Base-by-base conservation (phyloP, 2,888 invertebrate genomes). In the Hedychridium roseum region DNA sequence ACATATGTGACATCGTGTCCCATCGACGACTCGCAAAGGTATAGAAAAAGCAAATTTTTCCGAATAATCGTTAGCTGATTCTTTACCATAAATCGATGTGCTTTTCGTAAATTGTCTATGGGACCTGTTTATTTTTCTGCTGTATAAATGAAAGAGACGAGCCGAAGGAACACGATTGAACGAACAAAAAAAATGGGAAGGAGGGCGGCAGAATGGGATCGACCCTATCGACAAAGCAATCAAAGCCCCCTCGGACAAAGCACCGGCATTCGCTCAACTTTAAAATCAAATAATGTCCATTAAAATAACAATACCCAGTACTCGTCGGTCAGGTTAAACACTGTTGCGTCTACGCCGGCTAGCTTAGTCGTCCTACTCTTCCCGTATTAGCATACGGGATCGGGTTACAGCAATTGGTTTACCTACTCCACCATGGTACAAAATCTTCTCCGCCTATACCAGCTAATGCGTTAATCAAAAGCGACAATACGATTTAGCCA, bases 241-340 rank as follows among this genome's bases (percentile, higher is more conserved):
- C 77, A 76, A 71, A 77, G 73, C 68, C 69, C 70, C 71, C 70
- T 71, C 69, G 70, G 68, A 67, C 68, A 67, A 70, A 64, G 68
- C 66, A 64, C 68, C 56, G 70, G 74, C 73, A 76, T 77, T 76
- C 74, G 73, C 71, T 73, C 73, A 75, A 77, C 75, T 78, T 78
- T 77, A 78, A 78, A 78, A 78, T 78, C 77, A 68, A 78, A 77
- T 78, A 75, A 76, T 70, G 69, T 70, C 78, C 68, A 78, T 78
- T 78, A 78, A 78, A 78, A 78, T 78, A 77, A 78, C 78, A 78
- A 78, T 78, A 71, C 74, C 67, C 68, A 60, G 63, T 50, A 52
- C 60, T 56, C 59, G 59, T 56, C 63, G 62, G 41, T 60, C 70
- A 68, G 73, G 76, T 76, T 78, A 78, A 78, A 76, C 74, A 78